A percentile compares a stretch with the other conserved stretches of the same genome.
These are phyloP conservation scores for Lasiurus borealis DNA, from an alignment of 2,113 vertebrate genomes.

Conservation along the genomic window DNA sequence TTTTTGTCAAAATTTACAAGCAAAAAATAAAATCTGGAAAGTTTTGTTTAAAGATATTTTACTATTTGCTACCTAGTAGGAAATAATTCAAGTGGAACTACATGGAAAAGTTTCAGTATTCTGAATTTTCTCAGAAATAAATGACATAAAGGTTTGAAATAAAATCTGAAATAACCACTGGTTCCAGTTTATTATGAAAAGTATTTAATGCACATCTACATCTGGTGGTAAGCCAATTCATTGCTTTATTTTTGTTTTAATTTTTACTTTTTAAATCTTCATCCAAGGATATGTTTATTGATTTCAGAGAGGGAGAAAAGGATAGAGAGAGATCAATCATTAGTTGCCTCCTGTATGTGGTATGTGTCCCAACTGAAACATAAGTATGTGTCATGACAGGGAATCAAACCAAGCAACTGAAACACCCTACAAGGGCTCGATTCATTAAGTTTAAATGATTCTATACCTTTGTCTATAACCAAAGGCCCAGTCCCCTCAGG, in stretches of 20 bases:
- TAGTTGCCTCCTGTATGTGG: too few relatives aligned
- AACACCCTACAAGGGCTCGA: neutral
- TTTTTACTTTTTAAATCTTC: too few relatives aligned
- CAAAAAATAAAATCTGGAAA: neutral
- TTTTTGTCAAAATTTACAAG: neutral
- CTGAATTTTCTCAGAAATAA: slow-evolving; percentile 1
- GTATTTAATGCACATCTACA: neutral
- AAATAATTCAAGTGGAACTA: slow-evolving; percentile 13
- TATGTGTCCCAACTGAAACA: too few relatives aligned
- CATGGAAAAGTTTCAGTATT: neutral
- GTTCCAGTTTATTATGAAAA: neutral
- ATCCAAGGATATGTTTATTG: too few relatives aligned
- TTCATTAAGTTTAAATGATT: neutral
- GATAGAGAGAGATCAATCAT: too few relatives aligned
- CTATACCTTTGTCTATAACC: too few relatives aligned
- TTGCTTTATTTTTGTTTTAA: neutral
- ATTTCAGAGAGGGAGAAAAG: too few relatives aligned
- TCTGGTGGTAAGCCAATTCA: neutral
- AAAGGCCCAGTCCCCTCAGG: too few relatives aligned
- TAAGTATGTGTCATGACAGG: too few relatives aligned
- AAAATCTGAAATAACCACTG: neutral
- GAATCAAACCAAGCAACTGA: too few relatives aligned
- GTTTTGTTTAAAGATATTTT: neutral
- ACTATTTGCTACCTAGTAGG: neutral
- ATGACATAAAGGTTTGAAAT: neutral